Evolutionary conservation across 30 jellyfish, hydroid and myxozoan genomes (phyloP).

Genomic region (Catostylus mosaicus): DNA sequence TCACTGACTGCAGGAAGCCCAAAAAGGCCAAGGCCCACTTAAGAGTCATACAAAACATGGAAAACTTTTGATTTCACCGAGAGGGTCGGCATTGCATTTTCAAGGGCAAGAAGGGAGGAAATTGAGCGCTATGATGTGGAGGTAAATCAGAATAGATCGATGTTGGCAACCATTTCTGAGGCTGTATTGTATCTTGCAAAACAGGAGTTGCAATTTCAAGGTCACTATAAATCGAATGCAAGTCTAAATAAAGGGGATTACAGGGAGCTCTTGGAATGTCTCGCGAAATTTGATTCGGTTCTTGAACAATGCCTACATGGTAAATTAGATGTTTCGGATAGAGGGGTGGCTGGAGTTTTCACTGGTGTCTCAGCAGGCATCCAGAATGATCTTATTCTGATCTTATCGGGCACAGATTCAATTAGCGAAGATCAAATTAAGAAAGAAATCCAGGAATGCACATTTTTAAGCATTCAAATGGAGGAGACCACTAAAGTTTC

Average conservation of each 20-base stretch:
- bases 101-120: no score
- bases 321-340: background rate
- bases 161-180: no score
- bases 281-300: slow-evolving; percentile 35
- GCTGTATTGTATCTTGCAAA: no score
- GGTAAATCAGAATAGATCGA: no score
- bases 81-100: no score
- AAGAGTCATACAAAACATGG: no score
- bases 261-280: slow-evolving; percentile 53
- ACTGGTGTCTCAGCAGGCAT: slow-evolving; percentile 45
- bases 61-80: no score
- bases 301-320: slow-evolving; percentile 31
- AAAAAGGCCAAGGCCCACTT: no score
- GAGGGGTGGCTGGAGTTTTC: slow-evolving; percentile 22
- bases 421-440: slow-evolving; percentile 2
- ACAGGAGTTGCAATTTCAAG: no score
- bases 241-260: slow-evolving; percentile 16
- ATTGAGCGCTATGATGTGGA: no score
- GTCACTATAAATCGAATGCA: slow-evolving; percentile 4
- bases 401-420: no score
- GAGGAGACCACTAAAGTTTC: slow-evolving; percentile 46
- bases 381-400: slow-evolving; percentile 35
- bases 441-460: slow-evolving; percentile 4
- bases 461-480: slow-evolving; percentile 32
- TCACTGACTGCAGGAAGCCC: no score